Base-by-base conservation (phyloP, 2,113 vertebrate species). In the Sorex fumeus region DNA sequence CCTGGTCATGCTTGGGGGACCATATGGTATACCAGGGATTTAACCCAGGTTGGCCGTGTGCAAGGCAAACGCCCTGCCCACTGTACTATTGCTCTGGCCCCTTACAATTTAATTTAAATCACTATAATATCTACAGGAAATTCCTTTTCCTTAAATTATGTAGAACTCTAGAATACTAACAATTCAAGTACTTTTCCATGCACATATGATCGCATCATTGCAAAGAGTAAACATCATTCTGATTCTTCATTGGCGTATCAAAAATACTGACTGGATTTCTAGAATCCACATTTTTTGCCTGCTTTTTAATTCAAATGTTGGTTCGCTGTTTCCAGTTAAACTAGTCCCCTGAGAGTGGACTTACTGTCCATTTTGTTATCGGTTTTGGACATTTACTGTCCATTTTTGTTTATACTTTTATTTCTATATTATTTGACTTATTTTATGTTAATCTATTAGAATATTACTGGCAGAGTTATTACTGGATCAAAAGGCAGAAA, bases 331-430 rank as follows among this genome's bases (percentile, higher is more conserved):
- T 30, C 8, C 79, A 21, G 40, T 74, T 88, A 40, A 50, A 90
- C 45, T 13, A 69, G 19, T 83, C 57, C 47, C 13, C 23, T 77
- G 18, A 66, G 8, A 72, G 50, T 3, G 23, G 36, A 8, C 21
- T 66, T 67, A 50, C 21, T 19, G 23, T 84, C 21, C 2, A 32
- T 75, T 86, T 62, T 70, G 18, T 79, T 75, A 21, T 27, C 43
- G n/a, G n/a, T n/a, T n/a, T n/a, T n/a, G n/a, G n/a, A n/a, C n/a
- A n/a, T n/a, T n/a, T n/a, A n/a, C n/a, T n/a, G 15, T 0, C 5
- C 8, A 1, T 40, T 69, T 0, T 30, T 8, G 16, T 27, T 0
- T 6, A 1, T 13, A 7, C 6, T 1, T 43, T 64, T 0, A n/a
- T 8, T 12, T 27, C 0, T 6, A 1, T 9, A 10, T 62, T 10